These are phyloP conservation scores for Danio kyathit DNA, from an alignment of 2,797 vertebrate species.

Conservation along the genomic window DNA sequence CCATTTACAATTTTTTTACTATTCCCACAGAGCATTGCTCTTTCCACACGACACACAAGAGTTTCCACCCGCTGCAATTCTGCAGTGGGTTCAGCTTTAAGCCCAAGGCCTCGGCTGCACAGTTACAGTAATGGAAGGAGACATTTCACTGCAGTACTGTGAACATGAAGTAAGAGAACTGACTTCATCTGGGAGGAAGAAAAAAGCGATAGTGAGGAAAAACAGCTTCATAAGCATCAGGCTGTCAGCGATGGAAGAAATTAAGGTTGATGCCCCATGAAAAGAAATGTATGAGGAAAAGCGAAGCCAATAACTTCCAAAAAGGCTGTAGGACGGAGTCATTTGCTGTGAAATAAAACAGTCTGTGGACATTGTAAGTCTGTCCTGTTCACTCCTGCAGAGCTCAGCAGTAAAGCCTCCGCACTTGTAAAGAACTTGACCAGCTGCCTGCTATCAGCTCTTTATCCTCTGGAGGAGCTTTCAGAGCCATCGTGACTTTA, in stretches of 20 bases:
- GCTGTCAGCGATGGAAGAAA: constrained; percentile 67
- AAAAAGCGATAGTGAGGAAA: constrained; percentile 47
- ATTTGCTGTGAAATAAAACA: constrained; percentile 73
- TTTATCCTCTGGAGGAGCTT: constrained; percentile 19
- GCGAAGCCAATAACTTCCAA: constrained; percentile 70
- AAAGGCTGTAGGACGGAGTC: constrained; percentile 66
- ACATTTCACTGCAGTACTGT: constrained; percentile 51
- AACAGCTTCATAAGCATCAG: constrained; percentile 65
- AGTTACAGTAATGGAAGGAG: constrained; percentile 58
- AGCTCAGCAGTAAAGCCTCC: constrained; percentile 53
- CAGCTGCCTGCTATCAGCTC: constrained; percentile 56
- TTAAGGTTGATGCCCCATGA: constrained; percentile 77
- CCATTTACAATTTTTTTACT: background rate
- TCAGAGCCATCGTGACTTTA: constrained; percentile 2
- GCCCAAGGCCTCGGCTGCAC: constrained; percentile 50
- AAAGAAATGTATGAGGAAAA: constrained; percentile 66
- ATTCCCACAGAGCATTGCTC: constrained; percentile 36
- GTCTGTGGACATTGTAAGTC: constrained; percentile 63
- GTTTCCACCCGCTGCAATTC: constrained; percentile 51
- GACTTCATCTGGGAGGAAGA: constrained; percentile 54
- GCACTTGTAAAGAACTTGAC: constrained; percentile 41
- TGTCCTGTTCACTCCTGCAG: constrained; percentile 51
- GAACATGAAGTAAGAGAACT: constrained; percentile 55
- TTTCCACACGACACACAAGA: constrained; percentile 30
- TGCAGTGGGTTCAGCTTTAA: constrained; percentile 39